Evolutionary conservation across 2,113 vertebrate species (phyloP), one percentile per base, ranked within the genome.

Genomic region (Riparia riparia): DNA sequence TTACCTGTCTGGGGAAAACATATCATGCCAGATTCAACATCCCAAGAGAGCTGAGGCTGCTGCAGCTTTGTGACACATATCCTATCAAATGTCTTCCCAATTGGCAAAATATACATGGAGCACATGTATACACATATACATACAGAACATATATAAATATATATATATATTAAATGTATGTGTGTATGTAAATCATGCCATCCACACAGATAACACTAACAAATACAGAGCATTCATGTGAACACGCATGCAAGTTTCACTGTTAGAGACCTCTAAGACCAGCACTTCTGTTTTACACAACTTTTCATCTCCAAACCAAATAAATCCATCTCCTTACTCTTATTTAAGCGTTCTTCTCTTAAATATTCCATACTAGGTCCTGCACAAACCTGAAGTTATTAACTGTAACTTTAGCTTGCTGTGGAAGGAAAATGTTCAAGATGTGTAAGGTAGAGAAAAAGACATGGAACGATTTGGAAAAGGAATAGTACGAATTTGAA

Each of bases 221-320:
- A 63, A 45, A 47, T 8, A 6, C 24, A 72, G n/a, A 84, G 10
- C 17, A 31, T 10, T 68, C 12, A 12, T 31, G 20, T 65, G 12
- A 66, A 13, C 37, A 56, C 8, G 20, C 4, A 14, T 11, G 21
- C 0, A 0, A 8, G 3, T 79, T 83, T 79, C 18, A 45, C 16
- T 29, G 0, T 66, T 22, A 56, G 28, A 53, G 16, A 50, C 3
- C 8, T 17, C 5, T 70, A 45, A 50, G 66, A 50, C 8, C 11
- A 45, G 20, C 17, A 54, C 4, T 3, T 70, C 31, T 44, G 2
- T 84, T 69, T 90, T 26, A 15, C 24, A 18, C 10, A 10, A 20
- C 1, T 42, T 81, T 8, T 57, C 3, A 4, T 44, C n/a, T 19
- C 12, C 24, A 61, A 39, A 73, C 12, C 16, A 41, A 8, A 9